Conservation (phyloP, 2,888 invertebrate genomes). For the Dyspetes luteomarginatus region DNA sequence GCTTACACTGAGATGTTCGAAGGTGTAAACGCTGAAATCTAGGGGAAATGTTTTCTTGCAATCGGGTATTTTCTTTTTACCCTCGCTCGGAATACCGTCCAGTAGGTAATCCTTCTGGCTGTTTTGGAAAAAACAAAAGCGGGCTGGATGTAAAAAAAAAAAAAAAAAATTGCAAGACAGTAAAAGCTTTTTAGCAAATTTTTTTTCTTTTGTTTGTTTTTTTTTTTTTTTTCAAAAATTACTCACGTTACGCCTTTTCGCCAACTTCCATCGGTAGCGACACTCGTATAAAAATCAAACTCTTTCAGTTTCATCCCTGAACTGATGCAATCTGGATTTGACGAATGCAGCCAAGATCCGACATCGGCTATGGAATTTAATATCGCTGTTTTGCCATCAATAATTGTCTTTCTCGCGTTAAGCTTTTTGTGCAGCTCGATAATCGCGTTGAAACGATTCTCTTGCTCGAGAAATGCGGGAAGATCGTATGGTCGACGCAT, state of each 20-base stretch:
- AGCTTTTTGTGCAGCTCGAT: slow-evolving; percentile 87
- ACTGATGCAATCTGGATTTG: slow-evolving; percentile 87
- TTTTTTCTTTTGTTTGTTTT: no score
- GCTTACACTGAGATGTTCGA: slow-evolving; percentile 86
- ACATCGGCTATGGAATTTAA: slow-evolving; percentile 87
- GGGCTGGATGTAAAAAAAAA: slow-evolving; percentile 2
- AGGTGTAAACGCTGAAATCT: slow-evolving; percentile 87
- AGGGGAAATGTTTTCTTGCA: slow-evolving; percentile 87
- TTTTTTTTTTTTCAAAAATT: no score
- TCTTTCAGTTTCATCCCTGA: slow-evolving; percentile 87
- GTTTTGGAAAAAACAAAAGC: slow-evolving; percentile 28
- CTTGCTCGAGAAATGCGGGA: slow-evolving; percentile 90
- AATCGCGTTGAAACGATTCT: slow-evolving; percentile 87
- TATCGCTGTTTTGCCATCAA: slow-evolving; percentile 86
- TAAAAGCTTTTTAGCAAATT: not conserved
- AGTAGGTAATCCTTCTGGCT: slow-evolving; percentile 75
- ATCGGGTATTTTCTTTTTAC: slow-evolving; percentile 84
- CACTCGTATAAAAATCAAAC: slow-evolving; percentile 88
- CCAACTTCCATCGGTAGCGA: slow-evolving; percentile 85
- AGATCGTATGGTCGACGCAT: slow-evolving; percentile 90
- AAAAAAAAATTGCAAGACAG: not conserved
- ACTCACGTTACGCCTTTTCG: slow-evolving; percentile 83
- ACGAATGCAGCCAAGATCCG: slow-evolving; percentile 85
- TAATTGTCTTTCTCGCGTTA: slow-evolving; percentile 86
- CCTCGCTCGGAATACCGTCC: slow-evolving; percentile 78